Conservation (phyloP, 2,888 invertebrate genomes). For the Lobophora halterata region DNA sequence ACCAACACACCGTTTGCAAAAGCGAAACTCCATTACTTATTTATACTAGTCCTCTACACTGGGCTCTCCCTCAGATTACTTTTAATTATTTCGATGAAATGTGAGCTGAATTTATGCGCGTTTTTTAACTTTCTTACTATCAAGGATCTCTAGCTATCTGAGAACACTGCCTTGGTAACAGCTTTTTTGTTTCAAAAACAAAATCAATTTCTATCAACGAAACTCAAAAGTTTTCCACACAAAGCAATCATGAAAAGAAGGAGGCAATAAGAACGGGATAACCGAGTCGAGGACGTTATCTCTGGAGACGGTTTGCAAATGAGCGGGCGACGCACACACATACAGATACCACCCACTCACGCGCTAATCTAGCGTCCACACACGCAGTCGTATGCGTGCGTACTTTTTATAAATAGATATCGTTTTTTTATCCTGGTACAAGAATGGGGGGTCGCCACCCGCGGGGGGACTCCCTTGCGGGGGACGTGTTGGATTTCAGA, state of each 20-base stretch:
- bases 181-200: conserved; percentile 62
- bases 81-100: conserved; percentile 51
- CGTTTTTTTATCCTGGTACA: conserved; percentile 80
- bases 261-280: conserved; percentile 79
- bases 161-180: conserved; percentile 32
- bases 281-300: conserved; percentile 78
- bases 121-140: conserved; percentile 7
- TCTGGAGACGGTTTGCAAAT: conserved; percentile 81
- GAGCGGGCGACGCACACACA: conserved; percentile 69
- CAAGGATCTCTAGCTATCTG: conserved; percentile 8
- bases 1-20: conserved; percentile 30
- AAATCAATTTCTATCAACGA: conserved; percentile 71
- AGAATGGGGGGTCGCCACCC: conserved; percentile 75
- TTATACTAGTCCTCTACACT: conserved; percentile 57
- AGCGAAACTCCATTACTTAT: conserved; percentile 55
- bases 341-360: conserved; percentile 54
- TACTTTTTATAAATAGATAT: conserved; percentile 81
- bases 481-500: conserved; percentile 82
- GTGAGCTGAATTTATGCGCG: conserved; percentile 32
- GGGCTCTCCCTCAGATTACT: conserved; percentile 49
- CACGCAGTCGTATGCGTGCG: conserved; percentile 63
- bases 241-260: conserved; percentile 75
- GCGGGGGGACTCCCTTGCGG: conserved; percentile 69
- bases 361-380: conserved; percentile 68
- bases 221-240: conserved; percentile 73